Percentiles rank a stretch among this genome's conserved stretches.
Evolutionary conservation across 1,140 invertebrate species (phyloP).

Genomic region (Gyrodactylus bullatarudis): DNA sequence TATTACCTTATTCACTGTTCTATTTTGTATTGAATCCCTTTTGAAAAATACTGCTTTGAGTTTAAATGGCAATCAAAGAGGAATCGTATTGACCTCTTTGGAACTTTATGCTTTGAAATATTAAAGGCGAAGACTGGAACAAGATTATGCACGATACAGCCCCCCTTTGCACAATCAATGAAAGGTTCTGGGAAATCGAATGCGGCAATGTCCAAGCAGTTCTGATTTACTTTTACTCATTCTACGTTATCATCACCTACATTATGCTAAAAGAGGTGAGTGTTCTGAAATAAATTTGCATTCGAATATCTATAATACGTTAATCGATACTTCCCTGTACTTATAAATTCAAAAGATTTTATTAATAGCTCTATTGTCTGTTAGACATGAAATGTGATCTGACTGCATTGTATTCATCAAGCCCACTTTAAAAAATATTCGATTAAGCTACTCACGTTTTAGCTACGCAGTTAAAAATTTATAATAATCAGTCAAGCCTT

Average conservation of each 20-base stretch:
- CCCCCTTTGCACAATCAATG: slow-evolving; percentile 24
- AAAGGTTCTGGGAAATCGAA: slow-evolving; percentile 94
- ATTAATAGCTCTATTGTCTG: too few relatives aligned
- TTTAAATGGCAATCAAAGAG: slow-evolving; percentile 64
- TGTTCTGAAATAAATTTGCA: neutral
- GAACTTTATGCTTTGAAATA: too few relatives aligned
- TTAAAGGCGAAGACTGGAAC: slow-evolving; percentile 83
- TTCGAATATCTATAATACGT: too few relatives aligned
- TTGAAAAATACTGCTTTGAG: slow-evolving; percentile 98
- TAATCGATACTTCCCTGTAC: neutral
- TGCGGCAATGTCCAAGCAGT: slow-evolving; percentile 84
- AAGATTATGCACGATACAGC: slow-evolving; percentile 72
- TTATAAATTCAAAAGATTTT: too few relatives aligned
- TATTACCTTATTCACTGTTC: neutral
- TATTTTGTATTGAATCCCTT: slow-evolving; percentile 33
- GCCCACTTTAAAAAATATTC: too few relatives aligned
- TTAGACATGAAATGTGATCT: too few relatives aligned
- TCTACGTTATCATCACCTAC: slow-evolving; percentile 98
- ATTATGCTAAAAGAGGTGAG: slow-evolving; percentile 64
- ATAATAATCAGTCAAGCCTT: too few relatives aligned
- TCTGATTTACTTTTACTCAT: slow-evolving; percentile 87
- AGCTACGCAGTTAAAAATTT: too few relatives aligned
- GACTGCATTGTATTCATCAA: too few relatives aligned
- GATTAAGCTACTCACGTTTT: too few relatives aligned
- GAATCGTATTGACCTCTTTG: slow-evolving; percentile 83